Conservation (phyloP, 2,888 invertebrate species). For the Drosophila diplacantha region DNA sequence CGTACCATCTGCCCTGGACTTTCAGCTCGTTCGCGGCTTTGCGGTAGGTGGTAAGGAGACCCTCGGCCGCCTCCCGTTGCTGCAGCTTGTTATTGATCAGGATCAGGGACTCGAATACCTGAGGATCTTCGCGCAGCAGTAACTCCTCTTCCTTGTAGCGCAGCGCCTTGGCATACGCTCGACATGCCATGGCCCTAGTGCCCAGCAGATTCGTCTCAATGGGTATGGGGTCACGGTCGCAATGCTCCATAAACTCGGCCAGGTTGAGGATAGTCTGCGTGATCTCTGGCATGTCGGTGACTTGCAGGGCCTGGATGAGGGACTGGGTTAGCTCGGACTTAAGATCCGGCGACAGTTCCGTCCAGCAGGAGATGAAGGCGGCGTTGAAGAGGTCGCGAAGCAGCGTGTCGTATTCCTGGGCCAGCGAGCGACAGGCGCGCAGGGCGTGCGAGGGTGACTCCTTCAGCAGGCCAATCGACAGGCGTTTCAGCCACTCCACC, state of each 20-base stretch:
- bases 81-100: constrained; percentile 98
- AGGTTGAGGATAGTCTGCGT: constrained; percentile 97
- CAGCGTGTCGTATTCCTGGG: constrained; percentile 96
- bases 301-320: constrained; percentile 91
- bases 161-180: constrained; percentile 84
- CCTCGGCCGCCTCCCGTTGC: constrained; percentile 98
- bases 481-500: constrained; percentile 96
- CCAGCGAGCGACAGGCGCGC: constrained; percentile 93
- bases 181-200: constrained; percentile 95
- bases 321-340: constrained; percentile 91
- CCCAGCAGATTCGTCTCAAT: constrained; percentile 92
- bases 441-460: constrained; percentile 97
- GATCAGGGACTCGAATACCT: constrained; percentile 95
- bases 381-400: constrained; percentile 98
- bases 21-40: constrained; percentile 82
- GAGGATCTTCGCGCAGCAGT: constrained; percentile 87
- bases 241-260: constrained; percentile 99
- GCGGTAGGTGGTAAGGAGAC: constrained; percentile 89
- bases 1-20: constrained; percentile 95
- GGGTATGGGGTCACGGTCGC: constrained; percentile 96
- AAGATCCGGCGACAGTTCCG: constrained; percentile 87
- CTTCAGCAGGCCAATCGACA: constrained; percentile 95
- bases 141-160: constrained; percentile 94
- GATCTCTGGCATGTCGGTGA: constrained; percentile 96
- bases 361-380: constrained; percentile 99